Evolutionary conservation across 2,888 invertebrate genomes (phyloP).

Genomic region (Stenchaetothrips biformis): DNA sequence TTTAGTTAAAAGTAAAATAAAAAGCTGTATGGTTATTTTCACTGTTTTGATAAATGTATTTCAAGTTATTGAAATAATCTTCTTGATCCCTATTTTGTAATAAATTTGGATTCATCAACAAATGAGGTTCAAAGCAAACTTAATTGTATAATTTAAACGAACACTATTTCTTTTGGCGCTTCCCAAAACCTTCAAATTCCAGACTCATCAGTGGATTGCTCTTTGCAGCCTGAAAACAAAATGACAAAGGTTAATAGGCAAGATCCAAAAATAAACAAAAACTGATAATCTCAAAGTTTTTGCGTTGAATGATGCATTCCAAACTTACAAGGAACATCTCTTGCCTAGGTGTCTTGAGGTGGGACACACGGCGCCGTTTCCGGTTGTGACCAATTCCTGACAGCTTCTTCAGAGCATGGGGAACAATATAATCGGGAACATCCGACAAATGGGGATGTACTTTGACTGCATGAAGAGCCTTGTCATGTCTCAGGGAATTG

Average conservation of each 20-base stretch:
- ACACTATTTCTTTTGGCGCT: too few species aligned
- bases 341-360: slow-evolving; percentile 45
- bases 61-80: too few species aligned
- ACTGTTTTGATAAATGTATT: too few species aligned
- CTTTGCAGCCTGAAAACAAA: neutral
- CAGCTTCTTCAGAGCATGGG: slow-evolving; percentile 66
- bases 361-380: slow-evolving; percentile 36
- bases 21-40: too few species aligned
- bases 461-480: slow-evolving; percentile 77
- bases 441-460: slow-evolving; percentile 79
- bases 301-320: neutral
- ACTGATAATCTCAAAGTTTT: neutral
- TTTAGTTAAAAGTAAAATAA: too few species aligned
- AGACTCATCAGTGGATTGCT: neutral
- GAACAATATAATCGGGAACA: slow-evolving; percentile 89
- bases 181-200: neutral
- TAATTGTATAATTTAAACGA: too few species aligned
- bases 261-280: neutral
- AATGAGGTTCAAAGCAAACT: too few species aligned
- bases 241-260: neutral
- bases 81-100: too few species aligned
- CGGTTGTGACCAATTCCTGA: slow-evolving; percentile 49
- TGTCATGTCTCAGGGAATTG: slow-evolving; percentile 77
- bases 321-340: neutral
- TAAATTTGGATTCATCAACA: too few species aligned